Conservation (phyloP, 1,140 invertebrate species). For the Platyscapa corneri region DNA sequence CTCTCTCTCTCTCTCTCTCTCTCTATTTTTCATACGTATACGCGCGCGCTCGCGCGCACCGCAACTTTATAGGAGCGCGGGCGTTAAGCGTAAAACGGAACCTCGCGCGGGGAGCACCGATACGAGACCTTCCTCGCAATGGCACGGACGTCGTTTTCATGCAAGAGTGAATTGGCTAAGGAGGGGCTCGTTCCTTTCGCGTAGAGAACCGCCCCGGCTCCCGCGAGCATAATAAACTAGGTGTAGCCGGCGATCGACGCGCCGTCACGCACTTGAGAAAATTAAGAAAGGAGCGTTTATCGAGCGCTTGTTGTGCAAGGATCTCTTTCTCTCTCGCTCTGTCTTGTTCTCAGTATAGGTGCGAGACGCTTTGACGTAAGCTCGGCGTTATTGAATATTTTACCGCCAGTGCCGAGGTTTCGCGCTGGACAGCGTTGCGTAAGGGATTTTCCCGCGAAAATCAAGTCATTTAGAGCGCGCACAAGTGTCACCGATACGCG, state of each 20-base stretch:
- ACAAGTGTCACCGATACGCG: not conserved
- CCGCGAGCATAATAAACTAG: slow-evolving; percentile 46
- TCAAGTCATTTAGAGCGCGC: not conserved
- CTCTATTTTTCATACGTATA: not conserved
- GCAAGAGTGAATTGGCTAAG: slow-evolving; percentile 41
- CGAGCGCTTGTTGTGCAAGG: slow-evolving; percentile 22
- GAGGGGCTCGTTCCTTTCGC: slow-evolving; percentile 16
- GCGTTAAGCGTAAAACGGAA: slow-evolving; percentile 42
- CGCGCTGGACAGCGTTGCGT: not conserved
- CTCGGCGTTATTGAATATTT: slow-evolving; percentile 10
- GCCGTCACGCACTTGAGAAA: slow-evolving; percentile 38
- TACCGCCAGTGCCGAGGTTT: not conserved
- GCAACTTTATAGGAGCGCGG: no score
- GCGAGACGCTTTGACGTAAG: slow-evolving; percentile 11
- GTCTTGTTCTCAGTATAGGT: not conserved
- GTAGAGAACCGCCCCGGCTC: not conserved
- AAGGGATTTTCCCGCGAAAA: slow-evolving; percentile 18
- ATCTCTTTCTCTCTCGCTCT: not conserved
- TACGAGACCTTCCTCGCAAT: slow-evolving; percentile 5
- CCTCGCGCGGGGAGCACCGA: slow-evolving; percentile 10
- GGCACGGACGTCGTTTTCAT: slow-evolving; percentile 52
- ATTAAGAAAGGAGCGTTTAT: slow-evolving; percentile 41
- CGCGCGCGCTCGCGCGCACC: not conserved
- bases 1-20: no score
- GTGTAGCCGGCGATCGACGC: slow-evolving; percentile 16